phyloP scores from a whole-genome alignment of 64 coral and sea anemone genomes.

The Exaiptasia diaphana region DNA sequence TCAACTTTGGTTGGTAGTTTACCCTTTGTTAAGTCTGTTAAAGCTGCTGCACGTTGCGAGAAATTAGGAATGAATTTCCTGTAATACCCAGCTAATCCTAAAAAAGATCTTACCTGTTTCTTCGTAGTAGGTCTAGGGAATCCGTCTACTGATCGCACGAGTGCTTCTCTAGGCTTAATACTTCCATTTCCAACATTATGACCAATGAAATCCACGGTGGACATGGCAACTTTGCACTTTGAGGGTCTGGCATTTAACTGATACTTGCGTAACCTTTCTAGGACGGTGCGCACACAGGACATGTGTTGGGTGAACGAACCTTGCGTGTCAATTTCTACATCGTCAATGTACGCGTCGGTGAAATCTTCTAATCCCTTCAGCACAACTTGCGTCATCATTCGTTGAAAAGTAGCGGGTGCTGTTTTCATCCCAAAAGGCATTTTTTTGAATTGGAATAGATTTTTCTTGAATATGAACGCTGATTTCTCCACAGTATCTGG shows the following conservation, averaged over 20 bases:
- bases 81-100: background rate
- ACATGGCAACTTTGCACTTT: conserved; percentile 49
- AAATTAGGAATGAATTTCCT: background rate
- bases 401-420: conserved; percentile 44
- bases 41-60: background rate
- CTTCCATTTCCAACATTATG: conserved; percentile 6
- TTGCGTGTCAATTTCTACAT: conserved; percentile 15
- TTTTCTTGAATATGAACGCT: conserved; percentile 11
- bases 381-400: conserved; percentile 22
- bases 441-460: conserved; percentile 16
- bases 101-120: conserved; percentile 15
- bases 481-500: background rate
- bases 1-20: background rate
- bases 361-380: conserved; percentile 26
- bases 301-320: background rate
- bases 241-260: background rate
- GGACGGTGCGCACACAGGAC: background rate
- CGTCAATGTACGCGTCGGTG: conserved; percentile 39
- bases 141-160: background rate
- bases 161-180: background rate
- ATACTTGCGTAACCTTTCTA: conserved; percentile 3
- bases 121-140: background rate
- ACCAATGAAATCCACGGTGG: conserved; percentile 11
- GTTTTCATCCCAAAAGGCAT: conserved; percentile 51
- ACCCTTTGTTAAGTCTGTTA: background rate